Conservation (phyloP, 2,113 vertebrate genomes). For the Eurystomus gularis region DNA sequence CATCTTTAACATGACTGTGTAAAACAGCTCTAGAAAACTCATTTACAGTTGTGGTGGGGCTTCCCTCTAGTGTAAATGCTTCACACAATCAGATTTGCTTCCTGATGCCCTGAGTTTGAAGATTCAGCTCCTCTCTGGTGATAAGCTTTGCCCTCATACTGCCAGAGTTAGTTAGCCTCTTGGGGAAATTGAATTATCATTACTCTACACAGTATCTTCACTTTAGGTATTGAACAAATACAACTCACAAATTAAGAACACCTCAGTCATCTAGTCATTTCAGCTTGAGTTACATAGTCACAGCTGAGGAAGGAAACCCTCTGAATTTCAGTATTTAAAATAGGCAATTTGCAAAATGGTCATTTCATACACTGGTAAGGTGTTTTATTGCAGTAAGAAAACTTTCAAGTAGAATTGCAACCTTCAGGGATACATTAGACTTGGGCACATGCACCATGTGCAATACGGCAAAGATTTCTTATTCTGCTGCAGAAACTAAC, state of each 20-base stretch:
- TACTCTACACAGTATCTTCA: not conserved
- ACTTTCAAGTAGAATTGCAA: not conserved
- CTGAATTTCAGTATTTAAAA: not conserved
- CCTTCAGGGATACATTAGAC: not conserved
- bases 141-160: not conserved
- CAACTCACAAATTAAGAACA: not conserved
- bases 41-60: not conserved
- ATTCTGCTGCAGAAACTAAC: not conserved
- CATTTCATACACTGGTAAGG: not conserved
- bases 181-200: not conserved
- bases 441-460: fast-evolving
- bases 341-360: not conserved
- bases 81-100: not conserved
- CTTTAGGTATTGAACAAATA: not conserved
- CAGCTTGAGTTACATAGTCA: not conserved
- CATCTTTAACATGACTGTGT: not conserved
- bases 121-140: not conserved
- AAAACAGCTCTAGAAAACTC: fast-evolving
- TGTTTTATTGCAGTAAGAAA: not conserved
- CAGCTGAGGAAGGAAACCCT: not conserved
- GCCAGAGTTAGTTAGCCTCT: not conserved
- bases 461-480: not conserved
- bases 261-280: not conserved
- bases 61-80: not conserved
- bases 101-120: not conserved